Evolutionary conservation across 2,113 vertebrate species (phyloP).

Genomic region (Callionymus lyra): DNA sequence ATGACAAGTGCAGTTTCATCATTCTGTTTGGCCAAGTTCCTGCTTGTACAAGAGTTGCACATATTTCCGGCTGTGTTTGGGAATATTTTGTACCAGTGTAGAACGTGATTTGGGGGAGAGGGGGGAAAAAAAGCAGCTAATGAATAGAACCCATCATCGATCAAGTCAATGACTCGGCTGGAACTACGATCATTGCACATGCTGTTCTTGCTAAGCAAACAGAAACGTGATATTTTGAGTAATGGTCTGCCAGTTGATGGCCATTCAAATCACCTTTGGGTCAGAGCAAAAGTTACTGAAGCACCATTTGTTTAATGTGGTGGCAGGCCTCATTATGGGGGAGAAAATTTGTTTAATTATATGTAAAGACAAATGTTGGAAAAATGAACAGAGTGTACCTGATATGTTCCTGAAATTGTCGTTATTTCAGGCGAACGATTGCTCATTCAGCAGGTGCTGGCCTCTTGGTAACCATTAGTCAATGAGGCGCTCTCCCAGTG

Average conservation of each 20-base stretch:
- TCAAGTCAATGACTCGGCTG: conserved; percentile 23
- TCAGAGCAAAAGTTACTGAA: conserved; percentile 34
- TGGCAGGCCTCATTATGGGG: conserved; percentile 17
- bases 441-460: conserved; percentile 39
- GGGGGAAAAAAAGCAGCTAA: too few relatives aligned
- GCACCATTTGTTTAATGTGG: conserved; percentile 25
- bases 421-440: conserved; percentile 33
- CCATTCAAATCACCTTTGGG: conserved; percentile 36
- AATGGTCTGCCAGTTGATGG: conserved; percentile 24
- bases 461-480: conserved; percentile 38
- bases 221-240: conserved; percentile 36
- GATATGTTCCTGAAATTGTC: conserved; percentile 33
- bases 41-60: too few relatives aligned
- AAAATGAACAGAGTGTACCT: conserved; percentile 28
- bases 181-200: conserved; percentile 17
- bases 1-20: too few relatives aligned
- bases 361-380: conserved; percentile 33
- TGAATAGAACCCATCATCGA: not conserved
- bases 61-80: too few relatives aligned
- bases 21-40: too few relatives aligned
- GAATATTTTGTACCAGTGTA: too few relatives aligned
- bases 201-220: conserved; percentile 15
- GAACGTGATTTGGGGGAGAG: too few relatives aligned
- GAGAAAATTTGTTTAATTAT: conserved; percentile 24
- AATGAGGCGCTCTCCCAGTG: conserved; percentile 44